Base-by-base conservation (phyloP, 2,797 vertebrate species). In the Sebastes goodei region DNA sequence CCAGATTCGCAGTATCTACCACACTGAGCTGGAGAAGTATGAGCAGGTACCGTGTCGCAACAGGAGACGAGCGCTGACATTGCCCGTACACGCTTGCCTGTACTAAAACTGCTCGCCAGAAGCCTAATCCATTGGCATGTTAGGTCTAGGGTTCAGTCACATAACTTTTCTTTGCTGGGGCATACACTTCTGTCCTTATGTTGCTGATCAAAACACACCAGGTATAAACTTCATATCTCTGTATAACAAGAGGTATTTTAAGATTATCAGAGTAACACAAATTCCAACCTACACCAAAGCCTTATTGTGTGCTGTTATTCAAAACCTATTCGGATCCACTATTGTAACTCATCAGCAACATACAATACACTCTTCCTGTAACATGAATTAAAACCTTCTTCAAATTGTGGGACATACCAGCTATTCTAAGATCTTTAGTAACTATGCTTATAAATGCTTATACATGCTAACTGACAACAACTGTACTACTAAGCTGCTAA, bases 1-100 rank as follows among this genome's bases (percentile, higher is more conserved):
- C 87, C 97, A 98, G 94, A 98, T 98, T 90, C 97, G 97, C 89
- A 96, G 96, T 91, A 98, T 98, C 93, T 98, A 98, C 93, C 97
- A 98, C 94, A 97, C 97, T 0, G 97, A 98, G 94, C 95, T 98
- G 95, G 97, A 98, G 95, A 98, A 98, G 94, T 98, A 98, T 55
- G 97, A 98, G 90, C 97, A 98, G 97, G 97, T 98, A 93, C 84
- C 82, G 83, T 89, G 83, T 90, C 86, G 81, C 85, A 82, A 87
- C 85, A 89, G 83, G 81, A 86, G 74, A 78, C 65, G 25, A 85
- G 85, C 38, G 62, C 89, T 88, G 80, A 93, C 85, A 75, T 78
- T 92, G 80, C 75, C 86, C 69, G 78, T 89, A 91, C 90, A 86
- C 67, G 81, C 87, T 92, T 91, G 82, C 87, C 73, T 85, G 59